These are phyloP conservation scores for Calliscelio sp. DNA, from an alignment of 2,888 invertebrate species.

Conservation along the genomic window DNA sequence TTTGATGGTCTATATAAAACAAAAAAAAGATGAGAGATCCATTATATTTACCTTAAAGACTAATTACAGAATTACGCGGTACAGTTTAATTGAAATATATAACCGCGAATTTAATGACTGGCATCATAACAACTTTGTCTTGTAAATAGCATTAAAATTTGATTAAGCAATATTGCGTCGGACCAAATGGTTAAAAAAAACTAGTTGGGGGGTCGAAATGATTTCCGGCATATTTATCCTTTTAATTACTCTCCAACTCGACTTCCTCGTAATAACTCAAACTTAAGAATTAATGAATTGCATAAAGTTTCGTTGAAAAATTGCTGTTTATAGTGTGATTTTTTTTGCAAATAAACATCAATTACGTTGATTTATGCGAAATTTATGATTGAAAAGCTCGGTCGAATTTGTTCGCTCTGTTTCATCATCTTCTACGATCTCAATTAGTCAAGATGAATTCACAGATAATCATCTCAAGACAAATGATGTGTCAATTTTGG, in stretches of 20 bases:
- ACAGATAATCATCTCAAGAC: too few relatives aligned
- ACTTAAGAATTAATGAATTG: slow-evolving; percentile 1
- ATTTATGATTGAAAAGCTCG: background rate
- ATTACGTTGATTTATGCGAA: background rate
- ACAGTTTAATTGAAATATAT: background rate
- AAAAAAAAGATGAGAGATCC: background rate
- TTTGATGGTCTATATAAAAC: too few relatives aligned
- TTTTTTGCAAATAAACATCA: background rate
- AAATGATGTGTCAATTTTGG: too few relatives aligned
- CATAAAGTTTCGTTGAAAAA: background rate
- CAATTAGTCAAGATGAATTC: too few relatives aligned
- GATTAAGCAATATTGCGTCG: background rate
- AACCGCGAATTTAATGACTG: background rate
- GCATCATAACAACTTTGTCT: background rate
- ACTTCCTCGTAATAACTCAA: background rate
- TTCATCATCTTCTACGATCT: too few relatives aligned
- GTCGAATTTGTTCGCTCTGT: too few relatives aligned
- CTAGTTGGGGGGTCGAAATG: background rate
- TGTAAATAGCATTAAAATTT: background rate
- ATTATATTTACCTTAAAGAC: background rate
- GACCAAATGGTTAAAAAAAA: background rate
- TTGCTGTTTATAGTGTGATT: background rate
- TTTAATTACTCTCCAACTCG: background rate
- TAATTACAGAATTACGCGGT: background rate
- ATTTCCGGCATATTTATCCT: background rate